phyloP scores from a whole-genome alignment of 2,797 vertebrate genomes.

The Hapalemur alaotrensis region DNA sequence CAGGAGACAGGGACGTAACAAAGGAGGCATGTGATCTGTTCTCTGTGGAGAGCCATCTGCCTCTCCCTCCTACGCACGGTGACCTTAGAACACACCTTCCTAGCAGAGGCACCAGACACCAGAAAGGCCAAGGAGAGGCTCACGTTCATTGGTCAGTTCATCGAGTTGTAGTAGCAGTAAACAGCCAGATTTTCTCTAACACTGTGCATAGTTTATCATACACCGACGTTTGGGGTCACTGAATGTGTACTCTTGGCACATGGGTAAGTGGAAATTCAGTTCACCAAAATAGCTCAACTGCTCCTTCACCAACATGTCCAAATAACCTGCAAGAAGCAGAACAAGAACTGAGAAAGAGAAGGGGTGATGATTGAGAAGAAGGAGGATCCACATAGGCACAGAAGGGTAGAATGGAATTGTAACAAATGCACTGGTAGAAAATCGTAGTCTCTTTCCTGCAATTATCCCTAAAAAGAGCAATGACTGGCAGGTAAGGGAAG shows the following conservation, averaged over 20 bases:
- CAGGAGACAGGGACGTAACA: background rate
- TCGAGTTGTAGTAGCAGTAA: background rate
- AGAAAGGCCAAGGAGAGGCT: background rate
- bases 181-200: background rate
- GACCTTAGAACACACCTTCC: background rate
- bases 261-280: background rate
- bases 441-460: background rate
- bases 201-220: background rate
- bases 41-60: background rate
- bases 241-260: rapidly evolving
- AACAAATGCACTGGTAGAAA: background rate
- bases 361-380: background rate
- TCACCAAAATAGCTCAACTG: background rate
- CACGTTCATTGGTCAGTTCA: too few species aligned
- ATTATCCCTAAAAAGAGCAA: background rate
- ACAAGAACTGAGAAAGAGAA: background rate
- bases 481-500: background rate
- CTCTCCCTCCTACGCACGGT: rapidly evolving
- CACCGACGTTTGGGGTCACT: too few species aligned
- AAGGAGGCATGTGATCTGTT: background rate
- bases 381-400: too few species aligned
- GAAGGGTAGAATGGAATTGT: background rate
- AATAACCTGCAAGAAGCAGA: background rate
- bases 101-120: background rate
- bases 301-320: too few species aligned